Evolutionary conservation across 2,797 vertebrate species (phyloP).

Genomic region (Esox lucius): DNA sequence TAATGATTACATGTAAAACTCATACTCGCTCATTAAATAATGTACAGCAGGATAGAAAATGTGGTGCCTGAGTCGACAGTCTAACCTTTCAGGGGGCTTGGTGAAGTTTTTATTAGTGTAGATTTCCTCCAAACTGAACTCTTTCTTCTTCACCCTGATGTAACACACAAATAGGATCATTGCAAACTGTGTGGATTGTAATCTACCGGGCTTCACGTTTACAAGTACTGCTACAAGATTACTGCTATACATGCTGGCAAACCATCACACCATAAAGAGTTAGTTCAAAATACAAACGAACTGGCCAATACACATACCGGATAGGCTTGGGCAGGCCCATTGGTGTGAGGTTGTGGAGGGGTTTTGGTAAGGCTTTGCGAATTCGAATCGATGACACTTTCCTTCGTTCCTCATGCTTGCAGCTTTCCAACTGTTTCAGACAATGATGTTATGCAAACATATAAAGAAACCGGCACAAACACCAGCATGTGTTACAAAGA

Average conservation of each 20-base stretch:
- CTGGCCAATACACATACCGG: conserved; percentile 66
- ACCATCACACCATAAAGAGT: not conserved
- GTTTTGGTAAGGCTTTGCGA: conserved; percentile 78
- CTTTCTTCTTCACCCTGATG: conserved; percentile 87
- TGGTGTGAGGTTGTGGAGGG: conserved; percentile 85
- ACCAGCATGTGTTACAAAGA: not conserved
- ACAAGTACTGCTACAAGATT: not conserved
- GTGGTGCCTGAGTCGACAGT: not conserved
- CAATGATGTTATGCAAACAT: not conserved
- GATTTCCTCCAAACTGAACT: conserved; percentile 92
- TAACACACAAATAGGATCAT: conserved; percentile 27
- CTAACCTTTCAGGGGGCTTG: conserved; percentile 85
- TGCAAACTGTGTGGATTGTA: not conserved
- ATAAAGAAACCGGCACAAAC: not conserved
- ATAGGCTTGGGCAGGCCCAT: conserved; percentile 88
- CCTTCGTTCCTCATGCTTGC: conserved; percentile 66
- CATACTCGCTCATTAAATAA: too few species aligned
- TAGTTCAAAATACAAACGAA: not conserved
- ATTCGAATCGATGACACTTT: conserved; percentile 90
- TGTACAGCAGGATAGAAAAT: not conserved
- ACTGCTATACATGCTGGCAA: not conserved
- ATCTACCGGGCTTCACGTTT: not conserved
- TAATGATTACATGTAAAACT: not conserved
- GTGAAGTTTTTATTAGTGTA: conserved; percentile 92
- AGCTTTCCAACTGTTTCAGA: conserved; percentile 61